Base-by-base conservation (phyloP, 2,888 invertebrate genomes). In the Liodrosophila aerea region DNA sequence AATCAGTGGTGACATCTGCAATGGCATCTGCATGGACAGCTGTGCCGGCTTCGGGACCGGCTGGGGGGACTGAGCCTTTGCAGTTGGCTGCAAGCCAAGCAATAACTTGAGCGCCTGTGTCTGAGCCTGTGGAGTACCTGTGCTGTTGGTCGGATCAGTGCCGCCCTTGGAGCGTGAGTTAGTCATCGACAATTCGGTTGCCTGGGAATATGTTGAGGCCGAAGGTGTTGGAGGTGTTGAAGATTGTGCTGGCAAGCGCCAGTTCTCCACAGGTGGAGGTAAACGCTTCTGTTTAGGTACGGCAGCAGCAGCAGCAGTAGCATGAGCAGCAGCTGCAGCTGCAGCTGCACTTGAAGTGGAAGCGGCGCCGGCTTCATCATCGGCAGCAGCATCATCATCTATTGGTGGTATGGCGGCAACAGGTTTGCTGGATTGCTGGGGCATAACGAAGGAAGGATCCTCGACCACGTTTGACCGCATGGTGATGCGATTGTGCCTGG, bases 21-120 rank as follows among this genome's bases (percentile, higher is more conserved):
- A n/a, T n/a, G n/a, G n/a, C n/a, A n/a, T n/a, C n/a, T n/a, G n/a
- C n/a, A n/a, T n/a, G n/a, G n/a, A n/a, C n/a, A n/a, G n/a, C n/a
- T n/a, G n/a, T n/a, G n/a, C n/a, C n/a, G n/a, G n/a, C n/a, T n/a
- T n/a, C n/a, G n/a, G n/a, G n/a, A 22, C 5, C 22, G 2, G 22
- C 2, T 22, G 16, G 7, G 16, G 39, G 11, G 39, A 39, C 18
- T 16, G 39, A n/a, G 11, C 18, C 39, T 39, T 18, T 30, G 34
- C 5, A 7, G 46, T 12, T 47, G 39, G 13, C 1, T 18, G 30
- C n/a, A 86, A 2, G 2, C 86, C 86, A n/a, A 86, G 58, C 31
- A 86, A 16, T 27, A 61, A 44, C 49, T 76, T 80, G 3, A 86
- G 47, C 0, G 75, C 76, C 44, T 70, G 47, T 0, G 86, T 87